Conservation (phyloP, 2,113 vertebrate species). For the Jacana jacana region DNA sequence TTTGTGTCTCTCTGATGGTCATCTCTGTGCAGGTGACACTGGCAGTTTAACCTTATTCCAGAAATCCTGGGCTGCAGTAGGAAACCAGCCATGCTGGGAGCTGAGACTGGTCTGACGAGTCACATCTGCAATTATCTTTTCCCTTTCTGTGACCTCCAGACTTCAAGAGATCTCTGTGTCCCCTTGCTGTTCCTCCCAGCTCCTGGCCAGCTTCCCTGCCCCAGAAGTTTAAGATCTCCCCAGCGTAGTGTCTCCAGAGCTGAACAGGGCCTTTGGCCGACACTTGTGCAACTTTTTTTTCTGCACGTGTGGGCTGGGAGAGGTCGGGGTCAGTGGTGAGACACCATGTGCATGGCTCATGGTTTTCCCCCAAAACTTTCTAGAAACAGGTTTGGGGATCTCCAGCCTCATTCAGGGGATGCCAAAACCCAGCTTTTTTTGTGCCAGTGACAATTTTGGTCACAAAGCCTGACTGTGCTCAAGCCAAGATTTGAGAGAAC, state of each 20-base stretch:
- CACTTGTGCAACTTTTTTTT: not conserved
- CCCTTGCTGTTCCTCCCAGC: not conserved
- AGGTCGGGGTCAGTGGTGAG: not conserved
- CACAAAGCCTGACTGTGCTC: fast-evolving
- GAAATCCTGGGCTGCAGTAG: not conserved
- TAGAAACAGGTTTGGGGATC: not conserved
- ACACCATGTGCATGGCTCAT: fast-evolving
- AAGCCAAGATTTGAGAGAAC: not conserved
- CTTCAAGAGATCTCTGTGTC: fast-evolving
- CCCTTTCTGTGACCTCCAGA: not conserved
- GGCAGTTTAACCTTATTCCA: not conserved
- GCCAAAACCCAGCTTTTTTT: not conserved
- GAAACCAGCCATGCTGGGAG: not conserved
- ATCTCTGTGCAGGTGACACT: not conserved
- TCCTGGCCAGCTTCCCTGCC: not conserved
- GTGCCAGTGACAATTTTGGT: not conserved
- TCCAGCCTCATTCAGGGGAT: not conserved
- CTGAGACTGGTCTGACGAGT: not conserved
- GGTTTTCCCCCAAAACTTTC: not conserved
- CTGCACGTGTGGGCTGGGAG: not conserved
- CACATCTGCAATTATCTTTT: not conserved
- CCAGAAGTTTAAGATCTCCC: not conserved
- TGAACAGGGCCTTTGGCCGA: not conserved
- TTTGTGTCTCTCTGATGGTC: not conserved
- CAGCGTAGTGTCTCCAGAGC: not conserved